Evolutionary conservation across 2,888 invertebrate species (phyloP).

Genomic region (Pachliopta kotzebuea): DNA sequence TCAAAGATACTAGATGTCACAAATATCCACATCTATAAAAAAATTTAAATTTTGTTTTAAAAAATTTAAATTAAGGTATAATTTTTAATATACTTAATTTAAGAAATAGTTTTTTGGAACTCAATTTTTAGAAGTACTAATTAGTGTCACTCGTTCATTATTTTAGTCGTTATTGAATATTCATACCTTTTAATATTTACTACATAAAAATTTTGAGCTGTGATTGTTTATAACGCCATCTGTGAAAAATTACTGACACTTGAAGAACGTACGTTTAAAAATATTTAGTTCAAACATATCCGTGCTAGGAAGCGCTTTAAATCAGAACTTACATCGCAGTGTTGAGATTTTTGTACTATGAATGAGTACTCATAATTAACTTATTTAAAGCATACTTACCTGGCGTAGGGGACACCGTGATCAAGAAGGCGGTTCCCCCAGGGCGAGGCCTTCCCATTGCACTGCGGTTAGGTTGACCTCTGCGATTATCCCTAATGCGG

Average conservation of each 20-base stretch:
- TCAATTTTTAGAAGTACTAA: too few relatives aligned
- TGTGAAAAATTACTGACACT: neutral
- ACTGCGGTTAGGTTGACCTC: constrained; percentile 15
- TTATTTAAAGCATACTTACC: constrained; percentile 44
- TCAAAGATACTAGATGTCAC: too few relatives aligned
- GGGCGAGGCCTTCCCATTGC: constrained; percentile 12
- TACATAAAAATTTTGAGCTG: neutral
- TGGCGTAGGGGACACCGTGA: constrained; percentile 38
- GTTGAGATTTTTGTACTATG: constrained; percentile 33
- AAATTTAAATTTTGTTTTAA: too few relatives aligned
- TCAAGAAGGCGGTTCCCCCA: constrained; percentile 21
- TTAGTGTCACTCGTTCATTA: too few relatives aligned
- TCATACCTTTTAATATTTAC: neutral
- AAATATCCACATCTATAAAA: too few relatives aligned
- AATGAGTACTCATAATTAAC: constrained; percentile 25
- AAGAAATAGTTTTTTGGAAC: too few relatives aligned
- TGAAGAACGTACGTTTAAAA: neutral
- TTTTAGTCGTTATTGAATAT: too few relatives aligned
- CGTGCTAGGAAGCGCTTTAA: constrained; percentile 34
- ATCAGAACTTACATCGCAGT: constrained; percentile 34
- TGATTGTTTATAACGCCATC: neutral
- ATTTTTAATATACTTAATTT: too few relatives aligned
- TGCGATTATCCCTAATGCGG: constrained; percentile 20
- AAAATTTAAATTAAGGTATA: too few relatives aligned
- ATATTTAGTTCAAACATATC: neutral